Evolutionary conservation across 1,140 invertebrate species (phyloP).

Genomic region (Drosophila rufa): DNA sequence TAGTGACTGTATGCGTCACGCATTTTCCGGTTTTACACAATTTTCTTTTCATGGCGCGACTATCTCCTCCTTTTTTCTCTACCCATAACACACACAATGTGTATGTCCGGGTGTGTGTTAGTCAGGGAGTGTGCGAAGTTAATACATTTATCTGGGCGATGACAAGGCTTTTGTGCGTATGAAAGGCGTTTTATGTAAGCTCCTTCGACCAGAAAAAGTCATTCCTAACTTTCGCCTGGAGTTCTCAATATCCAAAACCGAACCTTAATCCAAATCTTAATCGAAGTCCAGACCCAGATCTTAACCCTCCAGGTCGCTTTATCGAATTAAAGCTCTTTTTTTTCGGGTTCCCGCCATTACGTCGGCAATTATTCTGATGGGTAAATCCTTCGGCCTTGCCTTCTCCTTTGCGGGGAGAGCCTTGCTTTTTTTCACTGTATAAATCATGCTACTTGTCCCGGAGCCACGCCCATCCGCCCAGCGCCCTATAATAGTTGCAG

Average conservation of each 20-base stretch:
- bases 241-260: conserved; percentile 12
- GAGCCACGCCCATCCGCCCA: conserved; percentile 31
- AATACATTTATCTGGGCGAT: conserved; percentile 81
- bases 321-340: conserved; percentile 50
- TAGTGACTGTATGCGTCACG: conserved; percentile 13
- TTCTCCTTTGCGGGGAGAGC: conserved; percentile 5
- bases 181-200: conserved; percentile 56
- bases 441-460: conserved; percentile 37
- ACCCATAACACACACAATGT: background rate
- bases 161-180: conserved; percentile 57
- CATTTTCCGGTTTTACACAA: conserved; percentile 58
- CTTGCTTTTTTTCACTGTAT: conserved; percentile 20
- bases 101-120: no score
- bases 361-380: conserved; percentile 36
- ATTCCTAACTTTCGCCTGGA: conserved; percentile 35
- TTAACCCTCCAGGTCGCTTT: conserved; percentile 9
- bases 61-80: background rate
- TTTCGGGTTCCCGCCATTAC: conserved; percentile 21
- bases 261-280: conserved; percentile 18
- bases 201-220: conserved; percentile 13
- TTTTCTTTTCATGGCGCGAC: conserved; percentile 67
- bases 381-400: conserved; percentile 29
- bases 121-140: conserved; percentile 16
- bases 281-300: background rate
- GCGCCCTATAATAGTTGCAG: conserved; percentile 50